Evolutionary conservation across 2,113 vertebrate genomes (phyloP).

Genomic region (Piaya cayana): DNA sequence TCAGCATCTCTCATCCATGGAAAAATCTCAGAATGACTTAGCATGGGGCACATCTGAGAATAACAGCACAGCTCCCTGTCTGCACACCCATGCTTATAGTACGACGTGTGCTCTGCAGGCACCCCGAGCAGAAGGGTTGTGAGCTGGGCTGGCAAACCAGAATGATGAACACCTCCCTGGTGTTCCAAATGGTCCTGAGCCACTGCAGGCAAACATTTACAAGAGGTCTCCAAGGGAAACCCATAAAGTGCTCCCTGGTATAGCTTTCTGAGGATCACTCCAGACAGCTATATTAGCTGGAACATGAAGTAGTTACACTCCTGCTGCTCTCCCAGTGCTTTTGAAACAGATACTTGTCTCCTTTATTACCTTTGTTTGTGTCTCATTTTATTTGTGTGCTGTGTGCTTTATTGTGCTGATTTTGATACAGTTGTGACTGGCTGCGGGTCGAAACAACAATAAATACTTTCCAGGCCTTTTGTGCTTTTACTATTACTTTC

Average conservation of each 20-base stretch:
- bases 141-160: background rate
- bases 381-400: constrained; percentile 25
- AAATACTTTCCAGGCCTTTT: constrained; percentile 23
- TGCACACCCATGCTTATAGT: accelerated
- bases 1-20: background rate
- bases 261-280: constrained; percentile 22
- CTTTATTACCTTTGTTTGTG: constrained; percentile 68
- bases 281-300: constrained; percentile 70
- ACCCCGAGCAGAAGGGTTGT: accelerated
- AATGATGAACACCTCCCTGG: background rate
- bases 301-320: constrained; percentile 66
- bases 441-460: background rate
- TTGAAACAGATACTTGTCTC: constrained; percentile 61
- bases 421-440: background rate
- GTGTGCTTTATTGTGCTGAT: background rate
- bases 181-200: background rate
- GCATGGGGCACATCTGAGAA: accelerated
- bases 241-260: constrained; percentile 44
- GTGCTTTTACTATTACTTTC: constrained; percentile 16
- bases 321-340: constrained; percentile 58
- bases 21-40: background rate
- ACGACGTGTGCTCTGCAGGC: accelerated
- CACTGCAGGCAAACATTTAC: constrained; percentile 48
- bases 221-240: constrained; percentile 47
- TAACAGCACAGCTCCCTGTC: accelerated